A percentile compares a stretch with the other conserved stretches of the same genome.
Conservation (phyloP, 2,888 invertebrate species). For the Trachelus troglodyta region DNA sequence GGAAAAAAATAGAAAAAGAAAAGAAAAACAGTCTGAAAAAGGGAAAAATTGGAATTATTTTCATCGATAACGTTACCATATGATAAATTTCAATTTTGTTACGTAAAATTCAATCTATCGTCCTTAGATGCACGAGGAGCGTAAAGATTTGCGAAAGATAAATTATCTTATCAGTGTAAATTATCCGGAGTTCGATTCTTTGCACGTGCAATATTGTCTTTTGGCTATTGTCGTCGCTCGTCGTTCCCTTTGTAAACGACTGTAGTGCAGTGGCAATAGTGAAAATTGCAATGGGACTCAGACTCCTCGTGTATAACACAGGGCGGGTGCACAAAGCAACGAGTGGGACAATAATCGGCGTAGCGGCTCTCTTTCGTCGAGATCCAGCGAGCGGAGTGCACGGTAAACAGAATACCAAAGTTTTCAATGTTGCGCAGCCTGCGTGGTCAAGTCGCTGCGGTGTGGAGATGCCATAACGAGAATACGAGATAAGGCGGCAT, state of each 20-base stretch:
- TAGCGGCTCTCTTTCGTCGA: neutral
- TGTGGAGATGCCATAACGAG: conserved; percentile 4
- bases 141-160: neutral
- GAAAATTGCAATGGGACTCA: neutral
- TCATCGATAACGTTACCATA: neutral
- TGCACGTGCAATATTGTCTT: neutral
- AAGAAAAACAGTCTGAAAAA: neutral
- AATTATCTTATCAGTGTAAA: neutral
- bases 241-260: neutral
- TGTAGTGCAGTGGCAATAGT: neutral
- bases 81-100: no score
- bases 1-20: neutral
- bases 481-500: conserved; percentile 9
- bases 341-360: neutral
- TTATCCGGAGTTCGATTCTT: neutral
- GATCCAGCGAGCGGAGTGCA: conserved; percentile 4
- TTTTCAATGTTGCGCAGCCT: neutral
- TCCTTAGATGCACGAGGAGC: no score
- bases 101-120: no score
- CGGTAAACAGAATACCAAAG: conserved; percentile 1
- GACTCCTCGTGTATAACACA: neutral
- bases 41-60: neutral
- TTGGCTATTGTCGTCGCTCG: neutral
- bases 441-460: neutral
- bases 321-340: neutral